phyloP scores from a whole-genome alignment of 2,888 invertebrate species.

The Tetragonula carbonaria region DNA sequence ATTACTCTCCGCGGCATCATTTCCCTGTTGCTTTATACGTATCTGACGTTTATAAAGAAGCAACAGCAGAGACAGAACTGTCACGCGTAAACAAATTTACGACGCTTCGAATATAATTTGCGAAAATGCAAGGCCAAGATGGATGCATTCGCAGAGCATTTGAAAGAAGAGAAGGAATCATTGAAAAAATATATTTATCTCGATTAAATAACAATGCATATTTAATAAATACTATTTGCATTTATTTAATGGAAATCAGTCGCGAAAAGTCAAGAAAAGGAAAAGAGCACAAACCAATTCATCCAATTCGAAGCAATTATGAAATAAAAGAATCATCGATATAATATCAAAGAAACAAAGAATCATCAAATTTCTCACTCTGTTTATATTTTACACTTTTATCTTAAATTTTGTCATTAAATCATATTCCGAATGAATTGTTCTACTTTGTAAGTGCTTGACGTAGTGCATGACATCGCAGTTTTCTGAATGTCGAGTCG shows the following conservation, averaged over 20 bases:
- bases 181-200: neutral
- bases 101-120: neutral
- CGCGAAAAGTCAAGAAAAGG: neutral
- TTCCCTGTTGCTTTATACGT: neutral
- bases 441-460: neutral
- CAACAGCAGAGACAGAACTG: neutral
- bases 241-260: neutral
- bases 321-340: too few relatives aligned
- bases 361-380: neutral
- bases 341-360: neutral
- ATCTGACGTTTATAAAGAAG: neutral
- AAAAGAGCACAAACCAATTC: too few relatives aligned
- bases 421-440: neutral
- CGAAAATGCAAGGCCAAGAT: neutral
- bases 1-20: neutral
- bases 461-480: neutral
- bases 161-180: neutral
- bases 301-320: too few relatives aligned
- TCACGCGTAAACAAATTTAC: neutral
- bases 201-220: neutral
- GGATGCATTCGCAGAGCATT: neutral
- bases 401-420: too few relatives aligned
- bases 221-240: neutral
- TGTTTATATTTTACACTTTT: too few relatives aligned
- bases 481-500: slow-evolving; percentile 25